Evolutionary conservation across 2,797 vertebrate species (phyloP).

Genomic region (Macroramphosus scolopax): DNA sequence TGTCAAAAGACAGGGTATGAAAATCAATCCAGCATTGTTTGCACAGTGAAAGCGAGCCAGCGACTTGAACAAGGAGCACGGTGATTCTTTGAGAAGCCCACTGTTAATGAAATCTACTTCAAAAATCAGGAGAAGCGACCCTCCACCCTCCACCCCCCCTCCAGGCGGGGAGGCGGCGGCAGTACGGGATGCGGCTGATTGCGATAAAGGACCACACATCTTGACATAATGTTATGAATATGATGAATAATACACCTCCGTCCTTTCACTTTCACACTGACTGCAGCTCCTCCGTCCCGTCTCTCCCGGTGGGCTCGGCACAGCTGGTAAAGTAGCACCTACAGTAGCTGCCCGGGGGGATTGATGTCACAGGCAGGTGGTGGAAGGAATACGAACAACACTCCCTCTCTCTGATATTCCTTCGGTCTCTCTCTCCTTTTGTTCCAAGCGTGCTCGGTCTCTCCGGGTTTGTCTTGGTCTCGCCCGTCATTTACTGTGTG

Average conservation of each 20-base stretch:
- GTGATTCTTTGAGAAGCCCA: slow-evolving; percentile 60
- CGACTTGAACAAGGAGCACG: slow-evolving; percentile 40
- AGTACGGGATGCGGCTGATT: slow-evolving; percentile 28
- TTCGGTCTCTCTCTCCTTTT: slow-evolving; percentile 2
- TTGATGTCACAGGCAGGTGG: slow-evolving; percentile 25
- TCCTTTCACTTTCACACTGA: slow-evolving; percentile 15
- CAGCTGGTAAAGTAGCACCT: slow-evolving; percentile 32
- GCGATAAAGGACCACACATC: slow-evolving; percentile 21
- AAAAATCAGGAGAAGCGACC: slow-evolving; percentile 23
- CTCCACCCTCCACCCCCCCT: too few species aligned
- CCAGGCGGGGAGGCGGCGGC: slow-evolving; percentile 7
- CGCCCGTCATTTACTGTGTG: slow-evolving; percentile 15
- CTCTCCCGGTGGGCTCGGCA: neutral
- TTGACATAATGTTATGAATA: slow-evolving; percentile 38
- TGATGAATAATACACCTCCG: slow-evolving; percentile 28
- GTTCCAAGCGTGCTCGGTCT: slow-evolving; percentile 1
- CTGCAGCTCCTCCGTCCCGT: slow-evolving; percentile 3
- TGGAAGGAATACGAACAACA: slow-evolving; percentile 2
- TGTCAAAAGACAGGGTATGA: slow-evolving; percentile 59
- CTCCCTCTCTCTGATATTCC: slow-evolving; percentile 11
- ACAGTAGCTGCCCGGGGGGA: slow-evolving; percentile 17
- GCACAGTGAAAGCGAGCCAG: slow-evolving; percentile 35
- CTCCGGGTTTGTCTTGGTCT: slow-evolving; percentile 10
- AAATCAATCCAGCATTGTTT: slow-evolving; percentile 57
- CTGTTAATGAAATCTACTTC: slow-evolving; percentile 56